A percentile compares a stretch with the other conserved stretches of the same genome.
phyloP scores from a whole-genome alignment of 1,140 invertebrate genomes.

The Cydia strobilella region DNA sequence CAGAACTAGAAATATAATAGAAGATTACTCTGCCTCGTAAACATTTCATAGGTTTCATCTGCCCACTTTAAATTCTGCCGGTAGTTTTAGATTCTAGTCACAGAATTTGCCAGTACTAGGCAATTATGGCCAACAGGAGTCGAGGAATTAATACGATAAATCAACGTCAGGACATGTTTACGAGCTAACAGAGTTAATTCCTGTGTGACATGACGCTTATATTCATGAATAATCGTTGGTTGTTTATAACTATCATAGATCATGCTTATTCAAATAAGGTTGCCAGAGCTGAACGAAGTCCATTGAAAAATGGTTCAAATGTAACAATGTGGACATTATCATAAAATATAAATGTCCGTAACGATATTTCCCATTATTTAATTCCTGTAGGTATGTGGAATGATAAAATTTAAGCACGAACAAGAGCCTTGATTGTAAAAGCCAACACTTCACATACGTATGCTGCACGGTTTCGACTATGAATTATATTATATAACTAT shows the following conservation, averaged over 20 bases:
- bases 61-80: not conserved
- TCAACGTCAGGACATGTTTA: conserved; percentile 77
- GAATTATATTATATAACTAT: too few relatives aligned
- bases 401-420: not conserved
- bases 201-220: conserved; percentile 75
- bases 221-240: conserved; percentile 75
- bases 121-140: conserved; percentile 56
- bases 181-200: conserved; percentile 77
- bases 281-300: not conserved
- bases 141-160: conserved; percentile 74
- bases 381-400: not conserved
- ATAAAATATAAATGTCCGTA: not conserved
- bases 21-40: not conserved
- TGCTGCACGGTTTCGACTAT: too few relatives aligned
- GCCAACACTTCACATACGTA: too few relatives aligned
- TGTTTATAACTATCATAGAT: conserved; percentile 42
- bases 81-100: conserved; percentile 24
- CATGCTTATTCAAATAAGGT: conserved; percentile 31
- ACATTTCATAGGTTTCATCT: not conserved
- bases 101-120: conserved; percentile 7
- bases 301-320: not conserved
- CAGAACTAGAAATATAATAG: not conserved
- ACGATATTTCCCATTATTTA: not conserved
- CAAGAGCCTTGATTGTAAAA: too few relatives aligned
- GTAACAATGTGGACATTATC: conserved; percentile 1